Conservation (phyloP, 2,113 vertebrate genomes). For the Epinephelus cyanopodus region DNA sequence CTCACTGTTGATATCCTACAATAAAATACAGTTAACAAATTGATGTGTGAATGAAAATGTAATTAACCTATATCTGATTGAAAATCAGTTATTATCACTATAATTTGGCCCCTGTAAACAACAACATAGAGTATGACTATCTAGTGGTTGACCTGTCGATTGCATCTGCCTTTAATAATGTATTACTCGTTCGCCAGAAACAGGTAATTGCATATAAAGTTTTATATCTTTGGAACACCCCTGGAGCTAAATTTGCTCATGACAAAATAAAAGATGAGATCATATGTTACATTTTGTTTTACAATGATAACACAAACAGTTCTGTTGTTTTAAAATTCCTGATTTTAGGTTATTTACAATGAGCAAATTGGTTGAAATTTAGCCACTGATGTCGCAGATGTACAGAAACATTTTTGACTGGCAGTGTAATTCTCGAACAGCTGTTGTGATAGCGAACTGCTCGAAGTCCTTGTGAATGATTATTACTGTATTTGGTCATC, state of each 20-base stretch:
- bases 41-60: not conserved
- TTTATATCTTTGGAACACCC: not conserved
- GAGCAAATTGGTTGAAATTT: slow-evolving; percentile 35
- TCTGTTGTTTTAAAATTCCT: not conserved
- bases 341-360: not conserved
- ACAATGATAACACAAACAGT: too few species aligned
- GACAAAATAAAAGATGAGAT: not conserved
- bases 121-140: not conserved
- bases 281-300: not conserved
- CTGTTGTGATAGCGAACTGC: slow-evolving; percentile 67
- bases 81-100: not conserved
- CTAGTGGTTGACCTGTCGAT: not conserved
- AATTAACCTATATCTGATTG: not conserved
- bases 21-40: not conserved
- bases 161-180: not conserved
- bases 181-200: not conserved
- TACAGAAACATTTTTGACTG: slow-evolving; percentile 44
- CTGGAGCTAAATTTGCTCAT: not conserved
- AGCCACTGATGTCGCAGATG: not conserved
- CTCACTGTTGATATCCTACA: not conserved
- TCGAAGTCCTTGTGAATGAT: slow-evolving; percentile 75
- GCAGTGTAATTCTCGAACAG: slow-evolving; percentile 55
- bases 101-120: not conserved
- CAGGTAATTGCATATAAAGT: not conserved
- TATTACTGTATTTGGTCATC: slow-evolving; percentile 79